A percentile compares a stretch with the other conserved stretches of the same genome.
Evolutionary conservation across 2,888 invertebrate species (phyloP).

Genomic region (Cheilosia impressa): DNA sequence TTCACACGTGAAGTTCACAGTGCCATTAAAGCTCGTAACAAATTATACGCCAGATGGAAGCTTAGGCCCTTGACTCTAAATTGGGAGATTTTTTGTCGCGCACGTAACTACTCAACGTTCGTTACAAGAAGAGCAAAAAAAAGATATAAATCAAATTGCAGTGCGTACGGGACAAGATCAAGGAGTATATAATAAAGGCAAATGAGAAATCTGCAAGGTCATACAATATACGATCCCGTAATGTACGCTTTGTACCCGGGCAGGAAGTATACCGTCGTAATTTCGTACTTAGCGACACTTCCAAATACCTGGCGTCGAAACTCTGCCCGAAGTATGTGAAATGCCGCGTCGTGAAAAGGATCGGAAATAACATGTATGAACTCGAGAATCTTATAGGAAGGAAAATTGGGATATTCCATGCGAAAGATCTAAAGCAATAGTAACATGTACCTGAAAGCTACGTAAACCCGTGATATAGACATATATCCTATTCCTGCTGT

Average conservation of each 20-base stretch:
- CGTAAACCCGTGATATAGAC: too few relatives aligned
- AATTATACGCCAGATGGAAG: too few relatives aligned
- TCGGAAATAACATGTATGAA: neutral
- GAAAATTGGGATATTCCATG: neutral
- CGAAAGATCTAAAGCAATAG: neutral
- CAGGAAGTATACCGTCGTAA: neutral
- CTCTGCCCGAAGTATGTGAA: slow-evolving; percentile 4
- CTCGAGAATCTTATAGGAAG: neutral
- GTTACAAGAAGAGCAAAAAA: too few relatives aligned
- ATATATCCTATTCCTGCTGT: too few relatives aligned
- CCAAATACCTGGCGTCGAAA: neutral
- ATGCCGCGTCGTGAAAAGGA: slow-evolving; percentile 4
- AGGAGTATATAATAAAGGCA: slow-evolving; percentile 21
- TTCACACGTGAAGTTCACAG: too few relatives aligned
- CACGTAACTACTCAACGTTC: too few relatives aligned
- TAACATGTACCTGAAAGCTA: too few relatives aligned
- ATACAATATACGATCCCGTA: neutral
- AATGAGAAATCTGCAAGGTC: slow-evolving; percentile 27
- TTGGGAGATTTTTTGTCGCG: too few relatives aligned
- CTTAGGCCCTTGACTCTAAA: too few relatives aligned
- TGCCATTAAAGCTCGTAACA: too few relatives aligned
- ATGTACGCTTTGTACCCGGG: neutral
- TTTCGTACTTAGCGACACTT: neutral
- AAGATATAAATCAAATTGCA: slow-evolving; percentile 6
- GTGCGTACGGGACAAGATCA: neutral